phyloP scores from a whole-genome alignment of 2,888 invertebrate species.

The Ariolimax columbianus region DNA sequence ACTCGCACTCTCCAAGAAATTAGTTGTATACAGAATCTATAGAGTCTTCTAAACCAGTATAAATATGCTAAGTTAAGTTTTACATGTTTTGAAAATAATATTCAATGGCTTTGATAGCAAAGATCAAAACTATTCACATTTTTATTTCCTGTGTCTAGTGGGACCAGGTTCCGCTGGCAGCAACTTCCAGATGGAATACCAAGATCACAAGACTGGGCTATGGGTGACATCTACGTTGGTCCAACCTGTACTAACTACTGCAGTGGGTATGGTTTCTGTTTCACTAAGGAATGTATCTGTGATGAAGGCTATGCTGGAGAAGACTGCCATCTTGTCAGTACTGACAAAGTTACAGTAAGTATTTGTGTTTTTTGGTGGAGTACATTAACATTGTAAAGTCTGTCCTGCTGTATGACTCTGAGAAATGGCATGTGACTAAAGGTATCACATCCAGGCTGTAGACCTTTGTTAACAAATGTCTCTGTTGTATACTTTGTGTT shows the following conservation, averaged over 20 bases:
- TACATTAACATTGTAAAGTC: no score
- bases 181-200: conserved; percentile 64
- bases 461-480: no score
- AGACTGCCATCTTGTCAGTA: conserved; percentile 57
- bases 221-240: conserved; percentile 78
- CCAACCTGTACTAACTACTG: conserved; percentile 76
- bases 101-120: neutral
- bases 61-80: no score
- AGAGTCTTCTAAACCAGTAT: no score
- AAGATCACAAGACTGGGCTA: conserved; percentile 71
- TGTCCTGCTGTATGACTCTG: no score
- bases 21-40: no score
- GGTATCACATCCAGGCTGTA: no score
- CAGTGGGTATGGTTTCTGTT: conserved; percentile 77
- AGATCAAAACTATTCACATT: neutral
- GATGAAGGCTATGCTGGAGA: conserved; percentile 69
- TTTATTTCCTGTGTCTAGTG: conserved; percentile 59
- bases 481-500: no score
- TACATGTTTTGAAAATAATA: no score
- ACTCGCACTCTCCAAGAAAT: no score
- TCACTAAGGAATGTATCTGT: conserved; percentile 69
- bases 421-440: no score
- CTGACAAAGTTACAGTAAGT: conserved; percentile 6
- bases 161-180: conserved; percentile 77
- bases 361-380: no score